These are phyloP conservation scores for Chaetodon auriga DNA, from an alignment of 2,113 vertebrate species.

Conservation along the genomic window DNA sequence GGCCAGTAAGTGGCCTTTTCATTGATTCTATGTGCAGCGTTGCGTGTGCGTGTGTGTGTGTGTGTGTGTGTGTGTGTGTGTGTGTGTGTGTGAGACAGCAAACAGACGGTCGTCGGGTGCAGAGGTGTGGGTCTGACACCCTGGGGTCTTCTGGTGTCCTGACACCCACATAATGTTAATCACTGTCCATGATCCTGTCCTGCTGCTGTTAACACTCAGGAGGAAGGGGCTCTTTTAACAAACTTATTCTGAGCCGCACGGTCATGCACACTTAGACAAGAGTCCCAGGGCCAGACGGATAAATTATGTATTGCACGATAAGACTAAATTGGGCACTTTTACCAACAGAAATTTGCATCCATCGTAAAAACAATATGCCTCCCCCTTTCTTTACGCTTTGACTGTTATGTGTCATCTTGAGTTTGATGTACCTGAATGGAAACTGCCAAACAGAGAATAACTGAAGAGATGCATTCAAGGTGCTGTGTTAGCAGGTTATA, in stretches of 20 bases:
- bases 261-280: conserved; percentile 19
- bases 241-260: conserved; percentile 8
- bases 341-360: not conserved
- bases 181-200: conserved; percentile 49
- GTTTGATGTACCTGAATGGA: not conserved
- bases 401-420: not conserved
- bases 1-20: conserved; percentile 42
- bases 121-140: conserved; percentile 54
- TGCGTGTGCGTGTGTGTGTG: not conserved
- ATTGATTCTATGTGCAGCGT: conserved; percentile 33
- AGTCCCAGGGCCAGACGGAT: not conserved
- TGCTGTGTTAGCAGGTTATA: not conserved
- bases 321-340: not conserved
- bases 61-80: not conserved
- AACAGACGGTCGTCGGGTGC: conserved; percentile 47
- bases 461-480: not conserved
- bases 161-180: conserved; percentile 67
- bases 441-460: not conserved
- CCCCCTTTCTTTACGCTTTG: not conserved
- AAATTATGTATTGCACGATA: not conserved
- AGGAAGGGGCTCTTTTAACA: conserved; percentile 35
- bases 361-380: not conserved
- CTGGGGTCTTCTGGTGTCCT: conserved; percentile 44
- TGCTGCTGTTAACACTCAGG: conserved; percentile 40
- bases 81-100: conserved; percentile 31